Evolutionary conservation across 2,888 invertebrate genomes (phyloP).

Genomic region (Amphipyra berbera): DNA sequence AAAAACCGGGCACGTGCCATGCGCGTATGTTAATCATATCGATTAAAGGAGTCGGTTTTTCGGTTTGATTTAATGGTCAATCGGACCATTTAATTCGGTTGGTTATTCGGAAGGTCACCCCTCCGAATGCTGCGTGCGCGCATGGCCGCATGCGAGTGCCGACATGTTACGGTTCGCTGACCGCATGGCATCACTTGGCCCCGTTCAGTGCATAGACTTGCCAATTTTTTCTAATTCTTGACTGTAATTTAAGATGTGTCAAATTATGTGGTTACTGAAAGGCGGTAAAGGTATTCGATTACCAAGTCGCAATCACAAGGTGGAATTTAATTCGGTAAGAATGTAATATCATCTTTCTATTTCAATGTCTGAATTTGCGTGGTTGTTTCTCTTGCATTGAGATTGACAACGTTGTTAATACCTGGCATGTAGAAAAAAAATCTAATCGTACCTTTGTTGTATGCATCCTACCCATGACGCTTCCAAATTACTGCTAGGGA

Average conservation of each 20-base stretch:
- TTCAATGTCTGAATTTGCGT: constrained; percentile 1
- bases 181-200: constrained; percentile 66
- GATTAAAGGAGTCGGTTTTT: constrained; percentile 29
- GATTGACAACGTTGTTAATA: no score
- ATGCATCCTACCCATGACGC: no score
- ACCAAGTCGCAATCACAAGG: constrained; percentile 2
- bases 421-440: no score
- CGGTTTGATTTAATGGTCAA: constrained; percentile 30
- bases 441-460: no score
- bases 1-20: constrained; percentile 57
- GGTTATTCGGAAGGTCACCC: constrained; percentile 59
- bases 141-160: constrained; percentile 66
- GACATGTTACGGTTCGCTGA: constrained; percentile 78
- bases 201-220: constrained; percentile 63
- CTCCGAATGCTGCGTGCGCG: constrained; percentile 61
- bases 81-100: constrained; percentile 48
- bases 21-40: constrained; percentile 35
- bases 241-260: constrained; percentile 52
- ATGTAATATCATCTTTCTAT: constrained; percentile 16
- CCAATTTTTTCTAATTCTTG: constrained; percentile 39
- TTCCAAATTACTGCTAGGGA: no score
- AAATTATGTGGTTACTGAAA: constrained; percentile 50
- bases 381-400: neutral
- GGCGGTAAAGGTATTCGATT: constrained; percentile 26
- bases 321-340: constrained; percentile 5